phyloP scores from a whole-genome alignment of 2,113 vertebrate species.

The Mola mola region DNA sequence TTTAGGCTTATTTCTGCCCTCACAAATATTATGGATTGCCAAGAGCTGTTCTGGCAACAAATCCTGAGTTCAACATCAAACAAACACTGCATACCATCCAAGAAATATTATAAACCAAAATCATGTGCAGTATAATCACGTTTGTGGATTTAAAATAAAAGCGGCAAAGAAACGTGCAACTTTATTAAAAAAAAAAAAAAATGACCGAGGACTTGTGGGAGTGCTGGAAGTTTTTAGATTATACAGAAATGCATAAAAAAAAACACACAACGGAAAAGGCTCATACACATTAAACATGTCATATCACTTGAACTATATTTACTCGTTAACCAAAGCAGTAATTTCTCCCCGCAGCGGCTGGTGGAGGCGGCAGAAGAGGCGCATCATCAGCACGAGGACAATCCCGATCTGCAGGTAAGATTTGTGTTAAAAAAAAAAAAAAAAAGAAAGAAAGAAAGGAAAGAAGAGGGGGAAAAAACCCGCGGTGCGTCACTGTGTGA shows the following conservation, averaged over 20 bases:
- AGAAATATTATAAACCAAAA: no score
- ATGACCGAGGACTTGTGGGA: no score
- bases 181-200: no score
- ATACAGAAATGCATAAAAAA: no score
- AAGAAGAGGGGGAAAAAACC: no score
- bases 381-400: slow-evolving; percentile 94
- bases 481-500: slow-evolving; percentile 10
- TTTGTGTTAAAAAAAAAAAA: not conserved
- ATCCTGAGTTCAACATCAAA: not conserved
- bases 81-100: not conserved
- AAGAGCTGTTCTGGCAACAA: no score
- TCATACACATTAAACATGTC: no score
- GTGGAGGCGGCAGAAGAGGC: slow-evolving; percentile 98
- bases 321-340: not conserved
- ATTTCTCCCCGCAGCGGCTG: slow-evolving; percentile 82
- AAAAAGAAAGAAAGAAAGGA: not conserved
- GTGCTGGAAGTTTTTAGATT: no score
- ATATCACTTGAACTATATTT: no score
- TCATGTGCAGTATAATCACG: no score
- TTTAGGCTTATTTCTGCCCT: slow-evolving; percentile 8
- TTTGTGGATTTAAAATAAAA: not conserved
- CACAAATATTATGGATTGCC: slow-evolving; percentile 11
- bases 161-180: slow-evolving; percentile 5
- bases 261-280: no score
- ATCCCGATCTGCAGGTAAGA: slow-evolving; percentile 95